These are phyloP conservation scores for Trissoscelio sp. DNA, from an alignment of 2,888 invertebrate species.

Conservation along the genomic window DNA sequence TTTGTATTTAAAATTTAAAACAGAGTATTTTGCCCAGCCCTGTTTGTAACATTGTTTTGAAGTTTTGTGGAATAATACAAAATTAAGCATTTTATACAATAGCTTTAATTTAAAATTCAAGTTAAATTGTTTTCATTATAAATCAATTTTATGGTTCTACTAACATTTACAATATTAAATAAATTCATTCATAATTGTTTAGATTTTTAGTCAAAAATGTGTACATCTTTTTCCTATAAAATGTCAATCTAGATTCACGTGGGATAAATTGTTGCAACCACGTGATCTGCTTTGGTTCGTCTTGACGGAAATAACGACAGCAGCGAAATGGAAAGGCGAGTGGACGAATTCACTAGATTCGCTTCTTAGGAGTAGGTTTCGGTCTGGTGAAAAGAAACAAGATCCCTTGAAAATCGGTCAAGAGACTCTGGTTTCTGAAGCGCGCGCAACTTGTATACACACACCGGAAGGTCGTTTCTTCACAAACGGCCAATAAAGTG, in stretches of 20 bases:
- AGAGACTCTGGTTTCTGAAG: conserved; percentile 64
- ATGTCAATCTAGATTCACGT: not conserved
- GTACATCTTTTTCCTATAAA: no score
- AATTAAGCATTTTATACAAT: no score
- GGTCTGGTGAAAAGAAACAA: conserved; percentile 62
- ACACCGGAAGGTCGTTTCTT: conserved; percentile 65
- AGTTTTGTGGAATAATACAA: no score
- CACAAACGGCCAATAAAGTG: conserved; percentile 65
- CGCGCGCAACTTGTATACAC: conserved; percentile 61
- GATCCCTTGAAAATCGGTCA: conserved; percentile 68
- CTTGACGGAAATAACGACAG: conserved; percentile 28
- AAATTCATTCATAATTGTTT: no score
- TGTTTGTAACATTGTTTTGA: no score
- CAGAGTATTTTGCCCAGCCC: no score
- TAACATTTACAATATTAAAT: no score
- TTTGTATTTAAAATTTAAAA: no score
- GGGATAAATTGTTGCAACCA: not conserved
- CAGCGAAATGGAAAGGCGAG: conserved; percentile 33
- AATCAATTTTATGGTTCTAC: no score
- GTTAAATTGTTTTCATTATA: no score
- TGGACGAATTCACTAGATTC: conserved; percentile 35
- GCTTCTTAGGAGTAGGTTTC: conserved; percentile 39
- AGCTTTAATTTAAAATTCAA: no score
- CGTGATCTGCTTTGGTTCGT: conserved; percentile 5
- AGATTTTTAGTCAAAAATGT: no score